Conservation (phyloP, 2,888 invertebrate genomes). For the Brachypalpus laphriformis region DNA sequence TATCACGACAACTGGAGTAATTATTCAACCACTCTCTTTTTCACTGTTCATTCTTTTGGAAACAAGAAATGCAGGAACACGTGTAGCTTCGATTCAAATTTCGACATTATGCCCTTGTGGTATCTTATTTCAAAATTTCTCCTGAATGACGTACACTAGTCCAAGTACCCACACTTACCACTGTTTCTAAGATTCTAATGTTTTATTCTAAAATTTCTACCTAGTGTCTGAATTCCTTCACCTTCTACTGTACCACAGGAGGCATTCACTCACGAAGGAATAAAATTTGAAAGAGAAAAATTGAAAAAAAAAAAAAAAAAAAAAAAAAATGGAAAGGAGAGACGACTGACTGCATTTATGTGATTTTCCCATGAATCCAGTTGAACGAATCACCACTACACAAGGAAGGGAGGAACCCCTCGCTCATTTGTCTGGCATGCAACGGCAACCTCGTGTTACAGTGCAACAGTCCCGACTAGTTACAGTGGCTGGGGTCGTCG, state of each 20-base stretch:
- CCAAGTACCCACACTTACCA: too few species aligned
- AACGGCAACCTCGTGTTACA: slow-evolving; percentile 46
- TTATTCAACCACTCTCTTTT: slow-evolving; percentile 37
- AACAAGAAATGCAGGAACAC: slow-evolving; percentile 13
- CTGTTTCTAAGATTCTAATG: too few species aligned
- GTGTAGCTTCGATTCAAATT: background rate
- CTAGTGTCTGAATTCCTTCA: background rate
- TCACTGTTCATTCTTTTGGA: background rate
- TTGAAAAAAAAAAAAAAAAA: background rate
- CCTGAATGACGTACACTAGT: too few species aligned
- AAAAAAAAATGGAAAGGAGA: slow-evolving; percentile 7
- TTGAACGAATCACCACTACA: slow-evolving; percentile 45
- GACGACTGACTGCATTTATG: slow-evolving; percentile 37
- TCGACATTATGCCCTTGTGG: too few species aligned
- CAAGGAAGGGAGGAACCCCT: slow-evolving; percentile 42
- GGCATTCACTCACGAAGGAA: background rate
- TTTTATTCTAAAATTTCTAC: background rate
- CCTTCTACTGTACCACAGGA: slow-evolving; percentile 7
- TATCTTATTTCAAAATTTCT: too few species aligned
- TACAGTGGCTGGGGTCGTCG: slow-evolving; percentile 45
- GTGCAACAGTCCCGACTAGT: slow-evolving; percentile 42
- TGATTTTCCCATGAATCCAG: slow-evolving; percentile 69
- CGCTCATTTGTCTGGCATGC: slow-evolving; percentile 34
- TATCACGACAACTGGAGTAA: slow-evolving; percentile 29
- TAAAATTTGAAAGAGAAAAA: slow-evolving; percentile 12